phyloP scores from a whole-genome alignment of 2,113 vertebrate genomes.

The Neolamprologus devosi region DNA sequence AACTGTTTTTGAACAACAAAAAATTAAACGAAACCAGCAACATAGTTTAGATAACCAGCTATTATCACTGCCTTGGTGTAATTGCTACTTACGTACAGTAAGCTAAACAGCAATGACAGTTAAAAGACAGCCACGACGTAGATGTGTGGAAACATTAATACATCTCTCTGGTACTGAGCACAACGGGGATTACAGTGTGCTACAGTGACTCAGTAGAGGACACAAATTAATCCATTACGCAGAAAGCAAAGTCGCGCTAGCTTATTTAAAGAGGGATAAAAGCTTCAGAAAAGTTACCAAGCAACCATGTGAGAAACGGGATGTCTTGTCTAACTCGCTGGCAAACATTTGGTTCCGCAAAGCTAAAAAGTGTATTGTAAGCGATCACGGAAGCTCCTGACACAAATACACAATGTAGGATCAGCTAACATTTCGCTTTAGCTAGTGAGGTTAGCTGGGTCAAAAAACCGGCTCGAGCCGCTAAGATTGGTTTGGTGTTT shows the following conservation, averaged over 20 bases:
- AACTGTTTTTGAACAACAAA: not conserved
- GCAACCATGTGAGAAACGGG: not conserved
- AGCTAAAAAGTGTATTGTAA: not conserved
- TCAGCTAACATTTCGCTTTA: not conserved
- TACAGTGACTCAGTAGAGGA: not conserved
- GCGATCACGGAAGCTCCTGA: not conserved
- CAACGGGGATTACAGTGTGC: not conserved
- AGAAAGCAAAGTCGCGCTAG: not conserved
- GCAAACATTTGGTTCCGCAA: not conserved
- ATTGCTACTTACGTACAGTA: not conserved
- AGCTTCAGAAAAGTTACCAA: not conserved
- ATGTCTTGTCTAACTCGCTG: not conserved
- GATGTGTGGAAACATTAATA: not conserved
- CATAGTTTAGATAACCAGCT: not conserved
- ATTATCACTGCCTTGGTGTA: not conserved
- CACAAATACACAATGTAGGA: not conserved
- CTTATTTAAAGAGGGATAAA: not conserved
- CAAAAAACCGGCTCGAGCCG: constrained; percentile 6
- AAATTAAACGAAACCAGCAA: not conserved
- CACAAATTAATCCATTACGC: not conserved
- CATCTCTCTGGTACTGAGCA: not conserved
- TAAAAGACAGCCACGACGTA: not conserved
- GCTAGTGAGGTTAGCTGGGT: not conserved
- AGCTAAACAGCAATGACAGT: not conserved
- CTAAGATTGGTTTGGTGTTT: not conserved